phyloP scores from a whole-genome alignment of 2,888 invertebrate species.

The Xestia rhomboidea region DNA sequence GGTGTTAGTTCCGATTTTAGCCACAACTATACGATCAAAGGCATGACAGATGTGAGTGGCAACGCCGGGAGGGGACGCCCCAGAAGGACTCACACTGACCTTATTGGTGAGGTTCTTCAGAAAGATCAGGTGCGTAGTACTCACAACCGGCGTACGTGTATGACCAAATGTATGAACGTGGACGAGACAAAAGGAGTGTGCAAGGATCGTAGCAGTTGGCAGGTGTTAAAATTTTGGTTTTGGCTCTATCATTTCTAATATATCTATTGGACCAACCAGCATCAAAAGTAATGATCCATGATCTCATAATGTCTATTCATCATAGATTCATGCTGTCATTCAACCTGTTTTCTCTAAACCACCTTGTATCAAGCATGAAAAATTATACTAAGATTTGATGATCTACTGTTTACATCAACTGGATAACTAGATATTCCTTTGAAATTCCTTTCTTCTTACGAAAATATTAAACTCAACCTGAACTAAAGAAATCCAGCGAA shows the following conservation, averaged over 20 bases:
- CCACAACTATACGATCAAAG: not conserved
- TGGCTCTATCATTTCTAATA: too few species aligned
- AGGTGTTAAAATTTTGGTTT: too few species aligned
- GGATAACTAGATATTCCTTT: not conserved
- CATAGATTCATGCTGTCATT: not conserved
- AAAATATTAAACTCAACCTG: not conserved
- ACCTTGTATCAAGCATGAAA: not conserved
- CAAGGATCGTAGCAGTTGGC: too few species aligned
- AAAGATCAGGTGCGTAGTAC: not conserved
- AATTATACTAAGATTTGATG: not conserved
- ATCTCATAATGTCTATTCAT: conserved; percentile 3
- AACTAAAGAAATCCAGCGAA: not conserved
- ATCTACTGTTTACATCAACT: not conserved
- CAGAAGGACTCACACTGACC: too few species aligned
- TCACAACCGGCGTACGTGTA: not conserved
- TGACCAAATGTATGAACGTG: not conserved
- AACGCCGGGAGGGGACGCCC: not conserved
- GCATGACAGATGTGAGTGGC: not conserved
- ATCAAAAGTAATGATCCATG: too few species aligned
- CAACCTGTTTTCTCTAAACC: conserved; percentile 3
- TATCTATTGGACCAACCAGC: too few species aligned
- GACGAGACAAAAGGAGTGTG: not conserved
- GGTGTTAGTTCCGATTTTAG: not conserved
- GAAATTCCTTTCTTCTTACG: not conserved
- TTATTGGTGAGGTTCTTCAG: too few species aligned